These are phyloP conservation scores for Eilema caniola DNA, from an alignment of 2,888 invertebrate genomes.

Conservation along the genomic window DNA sequence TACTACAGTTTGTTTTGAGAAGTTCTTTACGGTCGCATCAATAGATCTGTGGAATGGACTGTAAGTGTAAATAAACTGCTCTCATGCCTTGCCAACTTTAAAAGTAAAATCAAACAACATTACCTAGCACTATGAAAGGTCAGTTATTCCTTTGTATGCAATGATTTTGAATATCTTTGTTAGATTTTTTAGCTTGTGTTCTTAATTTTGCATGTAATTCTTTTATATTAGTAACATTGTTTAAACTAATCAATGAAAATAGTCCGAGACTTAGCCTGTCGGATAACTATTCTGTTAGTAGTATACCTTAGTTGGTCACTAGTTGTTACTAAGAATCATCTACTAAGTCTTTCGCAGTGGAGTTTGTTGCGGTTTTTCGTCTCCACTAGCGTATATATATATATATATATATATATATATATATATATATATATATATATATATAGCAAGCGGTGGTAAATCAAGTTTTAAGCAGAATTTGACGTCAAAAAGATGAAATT, in stretches of 20 bases:
- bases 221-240: constrained; percentile 2
- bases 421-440: no score
- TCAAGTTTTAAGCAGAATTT: no score
- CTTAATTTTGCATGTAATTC: constrained; percentile 1
- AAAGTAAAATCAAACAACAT: constrained; percentile 1
- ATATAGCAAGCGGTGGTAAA: no score
- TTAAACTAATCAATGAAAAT: neutral
- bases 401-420: no score
- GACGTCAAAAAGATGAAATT: no score
- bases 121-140: neutral
- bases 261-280: neutral
- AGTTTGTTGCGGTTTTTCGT: no score
- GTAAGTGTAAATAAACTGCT: neutral
- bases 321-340: no score
- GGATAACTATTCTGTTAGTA: no score
- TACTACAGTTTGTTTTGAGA: neutral
- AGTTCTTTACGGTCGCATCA: neutral
- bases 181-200: neutral
- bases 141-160: neutral
- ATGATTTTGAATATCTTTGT: neutral
- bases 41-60: neutral
- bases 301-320: no score
- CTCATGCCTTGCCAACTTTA: neutral
- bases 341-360: no score
- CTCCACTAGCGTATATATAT: no score